phyloP scores from a whole-genome alignment of 2,888 invertebrate genomes.

The Melanargia galathea region DNA sequence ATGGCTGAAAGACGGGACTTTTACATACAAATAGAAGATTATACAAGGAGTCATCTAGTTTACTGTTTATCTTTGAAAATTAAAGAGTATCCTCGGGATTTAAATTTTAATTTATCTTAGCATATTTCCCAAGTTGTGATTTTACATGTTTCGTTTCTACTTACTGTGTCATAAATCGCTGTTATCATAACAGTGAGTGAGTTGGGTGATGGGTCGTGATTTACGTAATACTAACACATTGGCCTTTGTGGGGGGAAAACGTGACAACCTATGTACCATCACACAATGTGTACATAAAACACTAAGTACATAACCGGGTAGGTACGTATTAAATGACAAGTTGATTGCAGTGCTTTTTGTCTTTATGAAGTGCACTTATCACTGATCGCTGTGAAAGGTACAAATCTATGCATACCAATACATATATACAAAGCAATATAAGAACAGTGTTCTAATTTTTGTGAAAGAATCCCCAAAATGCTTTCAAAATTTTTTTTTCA shows the following conservation, averaged over 20 bases:
- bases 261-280: neutral
- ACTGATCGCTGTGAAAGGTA: neutral
- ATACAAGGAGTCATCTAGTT: no score
- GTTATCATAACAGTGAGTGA: slow-evolving; percentile 11
- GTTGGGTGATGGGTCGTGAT: slow-evolving; percentile 15
- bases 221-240: slow-evolving; percentile 10
- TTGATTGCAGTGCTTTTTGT: neutral
- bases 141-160: no score
- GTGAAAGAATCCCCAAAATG: no score
- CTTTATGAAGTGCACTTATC: neutral
- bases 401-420: no score
- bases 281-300: neutral
- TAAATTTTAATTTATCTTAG: no score
- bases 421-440: neutral
- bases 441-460: no score
- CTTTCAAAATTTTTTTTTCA: no score
- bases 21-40: no score
- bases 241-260: slow-evolving; percentile 3
- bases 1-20: no score
- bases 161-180: slow-evolving; percentile 4
- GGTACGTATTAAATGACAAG: neutral
- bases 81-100: no score
- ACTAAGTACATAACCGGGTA: neutral
- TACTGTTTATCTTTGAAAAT: no score
- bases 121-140: no score